phyloP scores from a whole-genome alignment of 2,888 invertebrate genomes.

The Tinea trinotella region DNA sequence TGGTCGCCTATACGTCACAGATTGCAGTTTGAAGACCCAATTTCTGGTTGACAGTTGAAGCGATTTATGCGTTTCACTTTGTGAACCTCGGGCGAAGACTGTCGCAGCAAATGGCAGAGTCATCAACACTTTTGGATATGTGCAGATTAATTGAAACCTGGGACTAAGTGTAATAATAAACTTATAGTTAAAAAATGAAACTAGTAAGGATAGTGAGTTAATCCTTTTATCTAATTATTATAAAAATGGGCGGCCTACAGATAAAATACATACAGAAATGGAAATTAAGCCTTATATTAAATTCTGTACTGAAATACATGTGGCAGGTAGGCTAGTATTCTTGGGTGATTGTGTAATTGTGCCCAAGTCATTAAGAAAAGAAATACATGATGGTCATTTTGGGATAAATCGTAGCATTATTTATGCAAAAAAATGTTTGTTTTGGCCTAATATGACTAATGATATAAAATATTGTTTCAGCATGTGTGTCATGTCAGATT shows the following conservation, averaged over 20 bases:
- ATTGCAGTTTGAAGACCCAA: slow-evolving; percentile 13
- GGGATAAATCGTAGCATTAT: background rate
- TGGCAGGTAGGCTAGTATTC: background rate
- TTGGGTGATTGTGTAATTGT: background rate
- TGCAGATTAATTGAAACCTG: background rate
- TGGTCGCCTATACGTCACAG: slow-evolving; percentile 21
- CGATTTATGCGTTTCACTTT: slow-evolving; percentile 24
- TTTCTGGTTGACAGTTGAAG: slow-evolving; percentile 20
- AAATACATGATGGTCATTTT: slow-evolving; percentile 10
- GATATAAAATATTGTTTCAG: slow-evolving; percentile 11
- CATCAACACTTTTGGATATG: slow-evolving; percentile 27
- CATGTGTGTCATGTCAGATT: background rate
- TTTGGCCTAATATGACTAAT: background rate
- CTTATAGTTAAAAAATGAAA: too few species aligned
- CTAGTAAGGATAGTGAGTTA: too few species aligned
- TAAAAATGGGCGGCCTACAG: slow-evolving; percentile 1
- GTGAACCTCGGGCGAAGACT: background rate
- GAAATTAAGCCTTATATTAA: background rate
- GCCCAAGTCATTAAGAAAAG: slow-evolving; percentile 5
- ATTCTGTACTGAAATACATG: background rate
- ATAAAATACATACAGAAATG: background rate
- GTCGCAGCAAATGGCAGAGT: slow-evolving; percentile 32
- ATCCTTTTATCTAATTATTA: slow-evolving; percentile 9
- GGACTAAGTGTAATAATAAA: too few species aligned
- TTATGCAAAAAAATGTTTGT: background rate